phyloP scores from a whole-genome alignment of 2,113 vertebrate species.

The Gymnarchus niloticus region DNA sequence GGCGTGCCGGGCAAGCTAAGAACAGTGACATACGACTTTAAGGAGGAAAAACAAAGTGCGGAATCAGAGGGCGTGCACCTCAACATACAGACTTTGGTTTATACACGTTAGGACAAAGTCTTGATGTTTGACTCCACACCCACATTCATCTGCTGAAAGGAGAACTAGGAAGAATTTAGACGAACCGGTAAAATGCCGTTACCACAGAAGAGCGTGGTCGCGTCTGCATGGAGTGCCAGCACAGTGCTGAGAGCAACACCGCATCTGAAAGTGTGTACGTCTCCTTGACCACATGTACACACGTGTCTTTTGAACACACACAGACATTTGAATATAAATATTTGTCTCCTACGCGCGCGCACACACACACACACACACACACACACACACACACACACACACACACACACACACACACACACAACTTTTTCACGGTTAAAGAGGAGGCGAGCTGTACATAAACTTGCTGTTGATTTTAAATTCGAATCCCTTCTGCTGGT shows the following conservation, averaged over 20 bases:
- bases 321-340: background rate
- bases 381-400: background rate
- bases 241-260: background rate
- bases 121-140: background rate
- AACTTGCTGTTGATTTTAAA: background rate
- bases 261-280: background rate
- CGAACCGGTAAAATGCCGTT: background rate
- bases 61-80: background rate
- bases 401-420: background rate
- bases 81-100: background rate
- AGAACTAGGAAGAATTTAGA: background rate
- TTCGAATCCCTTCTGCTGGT: background rate
- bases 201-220: background rate
- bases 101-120: background rate
- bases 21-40: background rate
- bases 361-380: background rate
- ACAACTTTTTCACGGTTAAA: background rate
- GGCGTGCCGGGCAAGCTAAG: background rate
- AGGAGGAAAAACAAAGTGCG: background rate
- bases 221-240: background rate
- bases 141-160: background rate
- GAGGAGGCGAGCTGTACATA: background rate
- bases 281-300: background rate
- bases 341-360: background rate
- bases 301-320: background rate